phyloP scores from a whole-genome alignment of 2,797 vertebrate species.

The Gorsachius magnificus region DNA sequence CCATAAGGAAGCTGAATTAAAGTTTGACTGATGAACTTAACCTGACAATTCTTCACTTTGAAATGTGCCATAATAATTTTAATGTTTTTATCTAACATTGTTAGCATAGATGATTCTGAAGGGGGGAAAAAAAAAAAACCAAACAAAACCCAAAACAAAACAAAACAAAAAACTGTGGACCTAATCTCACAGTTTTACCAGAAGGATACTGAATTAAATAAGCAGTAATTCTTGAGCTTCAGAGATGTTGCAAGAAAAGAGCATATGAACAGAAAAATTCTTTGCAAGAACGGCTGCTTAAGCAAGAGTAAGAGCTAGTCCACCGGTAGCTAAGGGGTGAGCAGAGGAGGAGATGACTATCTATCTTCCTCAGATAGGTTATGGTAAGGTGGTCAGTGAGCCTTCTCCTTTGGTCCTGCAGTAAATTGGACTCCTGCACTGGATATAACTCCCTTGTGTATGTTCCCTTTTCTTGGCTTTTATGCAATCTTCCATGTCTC shows the following conservation, averaged over 20 bases:
- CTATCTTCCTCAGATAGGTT: background rate
- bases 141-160: too few relatives aligned
- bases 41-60: background rate
- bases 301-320: background rate
- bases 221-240: background rate
- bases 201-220: background rate
- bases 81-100: background rate
- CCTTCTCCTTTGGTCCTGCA: background rate
- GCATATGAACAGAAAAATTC: background rate
- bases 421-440: background rate
- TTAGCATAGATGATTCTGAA: background rate
- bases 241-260: background rate
- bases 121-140: too few relatives aligned
- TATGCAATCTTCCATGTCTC: background rate
- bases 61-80: background rate
- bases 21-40: background rate
- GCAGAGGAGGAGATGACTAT: background rate
- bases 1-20: background rate
- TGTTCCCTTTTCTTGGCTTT: background rate
- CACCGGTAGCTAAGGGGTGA: background rate
- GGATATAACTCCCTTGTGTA: background rate
- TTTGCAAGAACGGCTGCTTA: background rate
- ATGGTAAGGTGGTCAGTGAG: background rate
- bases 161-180: background rate
- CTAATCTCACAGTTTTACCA: background rate